phyloP scores from a whole-genome alignment of 2,113 vertebrate genomes.

The Arizona elegans region DNA sequence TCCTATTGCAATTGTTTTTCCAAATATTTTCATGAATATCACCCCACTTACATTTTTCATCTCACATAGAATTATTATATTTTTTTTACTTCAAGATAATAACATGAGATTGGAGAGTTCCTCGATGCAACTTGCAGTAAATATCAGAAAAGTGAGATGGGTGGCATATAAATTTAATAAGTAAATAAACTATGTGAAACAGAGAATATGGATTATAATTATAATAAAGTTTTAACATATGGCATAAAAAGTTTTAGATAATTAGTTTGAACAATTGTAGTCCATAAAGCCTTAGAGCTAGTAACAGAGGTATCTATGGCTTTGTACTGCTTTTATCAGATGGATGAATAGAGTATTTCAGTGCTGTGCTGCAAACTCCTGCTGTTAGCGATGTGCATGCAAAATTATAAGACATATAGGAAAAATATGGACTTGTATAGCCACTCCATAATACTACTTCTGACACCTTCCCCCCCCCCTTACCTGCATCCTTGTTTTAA shows the following conservation, averaged over 20 bases:
- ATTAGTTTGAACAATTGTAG: neutral
- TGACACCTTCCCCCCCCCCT: neutral
- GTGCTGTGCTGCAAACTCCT: neutral
- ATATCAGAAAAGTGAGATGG: neutral
- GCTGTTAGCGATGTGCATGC: neutral
- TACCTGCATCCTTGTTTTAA: neutral
- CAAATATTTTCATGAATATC: neutral
- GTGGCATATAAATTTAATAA: neutral
- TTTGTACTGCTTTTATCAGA: neutral
- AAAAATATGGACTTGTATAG: neutral
- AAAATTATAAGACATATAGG: neutral
- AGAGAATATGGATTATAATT: neutral
- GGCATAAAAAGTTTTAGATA: neutral
- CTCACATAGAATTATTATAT: neutral
- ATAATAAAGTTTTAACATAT: neutral
- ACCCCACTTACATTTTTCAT: neutral
- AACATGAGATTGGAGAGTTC: neutral
- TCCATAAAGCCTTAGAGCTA: neutral
- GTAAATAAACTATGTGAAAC: neutral
- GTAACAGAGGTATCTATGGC: neutral
- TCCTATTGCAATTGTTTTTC: neutral
- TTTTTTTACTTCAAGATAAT: neutral
- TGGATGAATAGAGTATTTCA: neutral
- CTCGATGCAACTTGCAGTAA: neutral
- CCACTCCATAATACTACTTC: neutral